Percentiles rank a stretch among this genome's conserved stretches.
These are phyloP conservation scores for Trachymyrmex septentrionalis DNA, from an alignment of 1,140 invertebrate genomes.

Conservation along the genomic window DNA sequence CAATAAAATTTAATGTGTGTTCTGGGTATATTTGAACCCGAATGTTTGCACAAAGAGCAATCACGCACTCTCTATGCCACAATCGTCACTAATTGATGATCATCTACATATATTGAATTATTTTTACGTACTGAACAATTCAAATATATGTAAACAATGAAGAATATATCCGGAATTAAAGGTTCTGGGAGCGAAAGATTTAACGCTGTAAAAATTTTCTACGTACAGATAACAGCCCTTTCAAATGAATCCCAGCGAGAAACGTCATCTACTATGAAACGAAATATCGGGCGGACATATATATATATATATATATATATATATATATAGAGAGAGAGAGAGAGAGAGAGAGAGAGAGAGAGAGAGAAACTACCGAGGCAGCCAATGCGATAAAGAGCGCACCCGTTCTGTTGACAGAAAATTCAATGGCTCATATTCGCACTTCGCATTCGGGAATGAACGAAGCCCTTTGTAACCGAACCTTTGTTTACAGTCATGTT, in stretches of 20 bases:
- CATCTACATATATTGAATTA: too few relatives aligned
- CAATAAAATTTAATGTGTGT: too few relatives aligned
- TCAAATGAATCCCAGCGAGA: slow-evolving; percentile 7
- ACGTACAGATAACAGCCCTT: neutral
- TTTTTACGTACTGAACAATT: neutral
- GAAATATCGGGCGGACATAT: slow-evolving; percentile 22
- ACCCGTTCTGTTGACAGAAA: slow-evolving; percentile 59
- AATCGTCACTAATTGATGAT: too few relatives aligned
- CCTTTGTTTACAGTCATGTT: slow-evolving; percentile 44
- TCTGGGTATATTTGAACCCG: too few relatives aligned
- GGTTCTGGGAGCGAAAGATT: neutral
- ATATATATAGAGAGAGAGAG: neutral
- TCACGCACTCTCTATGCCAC: too few relatives aligned
- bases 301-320: too few relatives aligned
- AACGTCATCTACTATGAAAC: slow-evolving; percentile 9
- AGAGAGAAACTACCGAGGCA: neutral
- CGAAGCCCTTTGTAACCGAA: slow-evolving; percentile 32
- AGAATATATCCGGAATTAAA: neutral
- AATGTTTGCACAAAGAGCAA: too few relatives aligned
- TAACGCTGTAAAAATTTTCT: neutral
- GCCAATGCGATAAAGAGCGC: slow-evolving; percentile 55
- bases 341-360: too few relatives aligned
- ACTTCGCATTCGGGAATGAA: slow-evolving; percentile 52
- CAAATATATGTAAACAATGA: neutral
- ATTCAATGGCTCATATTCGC: slow-evolving; percentile 64